Base-by-base conservation (phyloP, 2,797 vertebrate species). In the Takifugu rubripes region DNA sequence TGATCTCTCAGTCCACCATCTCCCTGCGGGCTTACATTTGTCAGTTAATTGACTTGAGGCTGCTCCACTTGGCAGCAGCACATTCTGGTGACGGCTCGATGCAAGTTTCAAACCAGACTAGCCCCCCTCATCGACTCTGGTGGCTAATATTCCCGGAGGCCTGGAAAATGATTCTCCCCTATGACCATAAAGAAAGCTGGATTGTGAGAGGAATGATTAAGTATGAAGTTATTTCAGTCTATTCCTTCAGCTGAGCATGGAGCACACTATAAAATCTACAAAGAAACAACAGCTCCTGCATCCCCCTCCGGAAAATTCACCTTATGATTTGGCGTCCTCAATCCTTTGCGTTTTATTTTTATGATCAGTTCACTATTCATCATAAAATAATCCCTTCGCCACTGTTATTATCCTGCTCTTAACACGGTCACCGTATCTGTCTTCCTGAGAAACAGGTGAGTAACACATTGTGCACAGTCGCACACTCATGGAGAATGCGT, bases 1-100 rank as follows among this genome's bases (percentile, higher is more conserved):
- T 77, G 80, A 88, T 85, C 74, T 55, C 66, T 52, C 42, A 42
- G 52, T 75, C 77, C 70, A 61, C 70, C 68, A 67, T 61, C 75
- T 81, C 77, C 66, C 76, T 54, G 67, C 79, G 58, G 78, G 68
- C 67, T 12, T 66, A 72, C 76, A 76, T 83, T 67, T 82, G 79
- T 86, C 76, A 84, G 81, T 77, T 89, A 85, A 87, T 87, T 87
- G 79, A 72, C 77, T 72, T 77, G 52, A 79, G 81, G 79, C 62
- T 48, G 52, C 56, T 81, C 66, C 50, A 60, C 49, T 78, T 66
- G 76, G 77, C 56, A 24, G 58, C 25, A 61, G 53, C 17, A 29
- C 57, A 27, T 70, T 72, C 71, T 81, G 74, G 74, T 52, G 64
- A 71, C 58, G 27, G 43, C 68, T 81, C 76, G 65, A 79, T 74